Evolutionary conservation across 2,113 vertebrate species (phyloP), one percentile per base, ranked within the genome.

Genomic region (Gila orcuttii): DNA sequence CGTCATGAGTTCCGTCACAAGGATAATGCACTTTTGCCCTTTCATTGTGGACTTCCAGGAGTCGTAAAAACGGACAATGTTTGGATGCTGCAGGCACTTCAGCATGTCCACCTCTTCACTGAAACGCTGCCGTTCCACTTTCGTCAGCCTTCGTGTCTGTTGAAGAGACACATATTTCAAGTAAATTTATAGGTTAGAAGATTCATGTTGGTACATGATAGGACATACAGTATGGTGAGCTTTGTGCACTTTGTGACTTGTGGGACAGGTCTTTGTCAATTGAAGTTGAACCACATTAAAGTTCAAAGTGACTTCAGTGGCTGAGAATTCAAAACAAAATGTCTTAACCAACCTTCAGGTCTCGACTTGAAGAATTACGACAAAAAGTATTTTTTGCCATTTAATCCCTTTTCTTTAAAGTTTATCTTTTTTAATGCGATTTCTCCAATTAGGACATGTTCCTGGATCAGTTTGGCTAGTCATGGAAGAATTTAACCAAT

Each of bases 1-100:
- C 0, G 98, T 99, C 98, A 99, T 99, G 85, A 99, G 97, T 90
- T 98, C 97, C 0, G 98, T 99, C 87, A 99, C 95, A 90, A 99
- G 95, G 87, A 99, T 95, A 39, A 97, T 98, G 93, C 96, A 96
- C 90, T 96, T 95, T 89, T 96, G 95, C 0, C 96, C 96, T 88
- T 95, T 96, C 89, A 96, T 85, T 0, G 93, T 93, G 0, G 96
- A 96, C 90, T 99, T 98, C 97, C 98, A 99, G 9, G 97, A 98
- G 92, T 99, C 97, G 0, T 96, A 98, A 95, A 99, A 99, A 33
- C 98, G 97, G 28, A 99, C 97, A 0, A 99, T 99, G 94, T 99
- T 99, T 12, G 98, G 98, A 82, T 99, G 98, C 92, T 99, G 97
- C 80, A 99, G 94, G 6, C 93, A 96, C 88, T 99, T 99, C 88